phyloP scores from a whole-genome alignment of 2,888 invertebrate genomes.

The Zeuzera pyrina region DNA sequence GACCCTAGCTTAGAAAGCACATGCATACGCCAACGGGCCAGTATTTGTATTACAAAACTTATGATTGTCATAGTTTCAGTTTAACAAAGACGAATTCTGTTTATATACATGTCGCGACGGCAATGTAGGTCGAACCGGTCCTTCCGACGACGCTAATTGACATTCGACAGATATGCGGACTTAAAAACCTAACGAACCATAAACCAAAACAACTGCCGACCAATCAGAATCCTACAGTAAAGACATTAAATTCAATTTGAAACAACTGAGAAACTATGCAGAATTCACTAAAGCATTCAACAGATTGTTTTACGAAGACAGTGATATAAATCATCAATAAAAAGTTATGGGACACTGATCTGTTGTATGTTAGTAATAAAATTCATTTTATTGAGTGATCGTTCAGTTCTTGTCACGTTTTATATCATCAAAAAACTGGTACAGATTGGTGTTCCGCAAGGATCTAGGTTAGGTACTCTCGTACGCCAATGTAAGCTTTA shows the following conservation, averaged over 20 bases:
- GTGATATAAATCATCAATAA: constrained; percentile 33
- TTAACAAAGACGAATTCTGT: constrained; percentile 26
- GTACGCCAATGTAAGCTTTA: constrained; percentile 37
- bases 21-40: no score
- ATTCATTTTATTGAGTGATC: constrained; percentile 64
- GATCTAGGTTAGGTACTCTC: constrained; percentile 26
- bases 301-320: constrained; percentile 39
- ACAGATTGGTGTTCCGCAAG: constrained; percentile 41
- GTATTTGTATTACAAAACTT: no score
- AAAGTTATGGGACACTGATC: constrained; percentile 54
- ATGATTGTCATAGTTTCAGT: constrained; percentile 27
- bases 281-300: constrained; percentile 46
- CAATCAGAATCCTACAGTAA: constrained; percentile 26
- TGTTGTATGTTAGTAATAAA: constrained; percentile 56
- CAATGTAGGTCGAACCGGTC: constrained; percentile 47
- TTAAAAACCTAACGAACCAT: constrained; percentile 28
- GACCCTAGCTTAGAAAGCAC: no score
- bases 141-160: constrained; percentile 54
- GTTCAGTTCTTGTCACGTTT: constrained; percentile 55
- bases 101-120: constrained; percentile 39
- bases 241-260: constrained; percentile 39
- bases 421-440: constrained; percentile 45
- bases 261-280: constrained; percentile 24
- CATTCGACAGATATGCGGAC: constrained; percentile 41
- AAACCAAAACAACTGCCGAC: constrained; percentile 20